Evolutionary conservation across 1,140 invertebrate genomes (phyloP).

Genomic region (Drosophila bocqueti): DNA sequence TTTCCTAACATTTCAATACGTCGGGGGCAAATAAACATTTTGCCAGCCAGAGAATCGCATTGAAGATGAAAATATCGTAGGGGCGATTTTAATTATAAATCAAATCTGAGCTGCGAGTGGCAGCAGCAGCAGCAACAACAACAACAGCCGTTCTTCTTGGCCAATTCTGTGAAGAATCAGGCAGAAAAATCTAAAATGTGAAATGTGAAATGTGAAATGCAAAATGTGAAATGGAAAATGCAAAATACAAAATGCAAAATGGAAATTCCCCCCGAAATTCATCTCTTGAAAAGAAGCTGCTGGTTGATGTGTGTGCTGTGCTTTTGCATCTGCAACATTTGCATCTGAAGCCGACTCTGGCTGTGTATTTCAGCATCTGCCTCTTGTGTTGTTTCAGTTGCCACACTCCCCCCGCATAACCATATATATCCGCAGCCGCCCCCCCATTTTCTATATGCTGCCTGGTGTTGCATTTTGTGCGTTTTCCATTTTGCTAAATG

Average conservation of each 20-base stretch:
- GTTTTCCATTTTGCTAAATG: conserved; percentile 58
- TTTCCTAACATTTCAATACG: conserved; percentile 36
- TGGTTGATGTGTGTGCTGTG: conserved; percentile 7
- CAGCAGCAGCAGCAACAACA: conserved; percentile 1
- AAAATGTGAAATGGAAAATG: conserved; percentile 20
- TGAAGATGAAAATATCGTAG: conserved; percentile 33
- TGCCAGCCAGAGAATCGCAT: conserved; percentile 21
- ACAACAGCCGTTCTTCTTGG: conserved; percentile 2
- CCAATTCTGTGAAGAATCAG: conserved; percentile 9
- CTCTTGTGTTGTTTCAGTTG: conserved; percentile 46
- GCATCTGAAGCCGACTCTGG: conserved; percentile 4
- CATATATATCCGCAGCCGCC: not conserved
- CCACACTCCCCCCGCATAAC: not conserved
- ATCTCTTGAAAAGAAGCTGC: conserved; percentile 18
- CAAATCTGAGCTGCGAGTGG: conserved; percentile 22
- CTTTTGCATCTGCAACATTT: conserved; percentile 34
- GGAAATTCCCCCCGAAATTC: not conserved
- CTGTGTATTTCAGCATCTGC: conserved; percentile 37
- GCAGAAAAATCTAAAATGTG: conserved; percentile 17
- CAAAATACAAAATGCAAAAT: not conserved
- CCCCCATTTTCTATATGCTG: not conserved
- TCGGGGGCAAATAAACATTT: conserved; percentile 53
- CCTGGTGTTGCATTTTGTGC: conserved; percentile 25
- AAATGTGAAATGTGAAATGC: conserved; percentile 8
- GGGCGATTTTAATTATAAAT: conserved; percentile 44